Conservation (phyloP, 1,140 invertebrate genomes). For the Pristionchus pacificus region DNA sequence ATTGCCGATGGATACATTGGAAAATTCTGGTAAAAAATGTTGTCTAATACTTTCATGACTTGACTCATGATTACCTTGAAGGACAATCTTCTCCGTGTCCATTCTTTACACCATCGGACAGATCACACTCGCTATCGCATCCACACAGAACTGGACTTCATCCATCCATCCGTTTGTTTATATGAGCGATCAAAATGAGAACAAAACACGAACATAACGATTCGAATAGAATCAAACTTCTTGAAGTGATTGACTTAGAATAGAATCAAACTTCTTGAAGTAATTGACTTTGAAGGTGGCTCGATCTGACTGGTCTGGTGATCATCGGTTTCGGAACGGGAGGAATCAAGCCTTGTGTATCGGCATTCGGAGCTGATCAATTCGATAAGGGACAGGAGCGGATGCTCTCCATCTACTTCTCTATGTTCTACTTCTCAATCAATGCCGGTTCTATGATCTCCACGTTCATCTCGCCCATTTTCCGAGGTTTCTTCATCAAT, state of each 20-base stretch:
- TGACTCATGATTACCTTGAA: constrained; percentile 58
- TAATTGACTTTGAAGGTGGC: constrained; percentile 23
- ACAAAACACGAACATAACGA: too few relatives aligned
- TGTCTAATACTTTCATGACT: neutral
- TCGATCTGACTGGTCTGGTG: constrained; percentile 54
- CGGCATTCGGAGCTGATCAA: constrained; percentile 94
- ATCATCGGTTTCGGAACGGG: constrained; percentile 85
- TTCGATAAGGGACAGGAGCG: constrained; percentile 69
- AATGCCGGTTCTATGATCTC: constrained; percentile 85
- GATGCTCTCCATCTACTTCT: constrained; percentile 72
- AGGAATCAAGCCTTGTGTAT: constrained; percentile 93
- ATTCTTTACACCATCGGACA: constrained; percentile 80
- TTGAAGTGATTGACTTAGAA: constrained; percentile 3
- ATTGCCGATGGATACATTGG: constrained; percentile 81
- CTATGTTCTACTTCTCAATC: constrained; percentile 87
- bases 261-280: too few relatives aligned
- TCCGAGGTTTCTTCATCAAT: constrained; percentile 63
- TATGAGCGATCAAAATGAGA: too few relatives aligned
- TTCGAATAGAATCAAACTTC: too few relatives aligned
- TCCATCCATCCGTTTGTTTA: neutral
- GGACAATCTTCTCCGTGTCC: constrained; percentile 49
- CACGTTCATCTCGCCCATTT: constrained; percentile 79
- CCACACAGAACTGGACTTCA: neutral
- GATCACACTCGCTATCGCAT: constrained; percentile 15
- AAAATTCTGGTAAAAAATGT: constrained; percentile 68